Base-by-base conservation (phyloP, 2,797 vertebrate genomes). In the Limosa lapponica region DNA sequence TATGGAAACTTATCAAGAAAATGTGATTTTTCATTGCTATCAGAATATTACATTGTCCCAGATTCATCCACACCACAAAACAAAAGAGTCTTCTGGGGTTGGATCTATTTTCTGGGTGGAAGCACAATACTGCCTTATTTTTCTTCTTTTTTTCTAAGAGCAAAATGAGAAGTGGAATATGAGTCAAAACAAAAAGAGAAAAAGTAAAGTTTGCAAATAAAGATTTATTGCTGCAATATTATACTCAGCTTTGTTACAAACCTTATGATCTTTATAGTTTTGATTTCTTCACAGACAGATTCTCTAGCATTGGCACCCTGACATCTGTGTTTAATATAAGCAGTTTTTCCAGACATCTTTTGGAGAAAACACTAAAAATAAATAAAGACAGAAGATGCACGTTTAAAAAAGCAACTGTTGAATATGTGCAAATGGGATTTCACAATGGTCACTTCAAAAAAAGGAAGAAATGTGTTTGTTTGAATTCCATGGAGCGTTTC, bases 301-400 rank as follows among this genome's bases (percentile, higher is more conserved):
- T 75, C 32, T 69, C 16, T 74, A 66, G 16, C 16, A 20, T 7
- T 54, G 75, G 39, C 22, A 91, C 37, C 16, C 66, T 84, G 79
- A 90, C 77, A 82, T 87, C 90, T 91, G 77, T 91, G 73, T 92
- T 94, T 80, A 90, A 95, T 85, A 89, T 73, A 91, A 80, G n/a
- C 43, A 39, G 32, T 61, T 30, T 71, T 85, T 86, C 39, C 72
- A 89, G 59, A 51, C 30, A 70, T 69, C 62, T 90, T 95, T 54
- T 55, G 46, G 41, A 69, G 49, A 62, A 85, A 79, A 62, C 25
- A 72, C 16, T 62, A 58, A 71, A 95, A 81, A 82, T 90, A 94
- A 94, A 75, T 59, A 61, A 66, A 83, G 66, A 32, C 80, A 93
- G 85, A 93, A 91, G 46, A 93, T 77, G 36, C 17, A 77, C 8